Conservation (phyloP, 2,888 invertebrate genomes). For the Eilema caniola region DNA sequence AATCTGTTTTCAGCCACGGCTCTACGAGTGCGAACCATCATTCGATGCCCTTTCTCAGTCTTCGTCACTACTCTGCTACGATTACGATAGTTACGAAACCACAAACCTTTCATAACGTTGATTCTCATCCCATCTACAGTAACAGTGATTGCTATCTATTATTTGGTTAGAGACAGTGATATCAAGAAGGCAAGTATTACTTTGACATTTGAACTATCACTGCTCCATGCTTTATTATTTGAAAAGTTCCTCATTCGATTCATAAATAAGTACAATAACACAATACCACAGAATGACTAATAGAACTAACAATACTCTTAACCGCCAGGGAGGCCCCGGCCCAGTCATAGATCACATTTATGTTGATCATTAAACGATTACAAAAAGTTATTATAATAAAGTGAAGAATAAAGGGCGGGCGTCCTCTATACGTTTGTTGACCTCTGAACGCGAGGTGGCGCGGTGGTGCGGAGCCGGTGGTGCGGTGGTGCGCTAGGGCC, state of each 20-base stretch:
- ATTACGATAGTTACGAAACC: too few species aligned
- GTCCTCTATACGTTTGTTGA: constrained; percentile 48
- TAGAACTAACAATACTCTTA: too few species aligned
- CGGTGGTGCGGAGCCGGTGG: constrained; percentile 13
- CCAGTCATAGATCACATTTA: constrained; percentile 13
- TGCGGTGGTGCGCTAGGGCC: not conserved
- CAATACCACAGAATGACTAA: too few species aligned
- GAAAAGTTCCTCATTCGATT: not conserved
- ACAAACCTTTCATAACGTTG: too few species aligned
- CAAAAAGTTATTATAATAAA: constrained; percentile 30
- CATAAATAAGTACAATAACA: constrained; percentile 3
- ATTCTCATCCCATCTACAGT: too few species aligned
- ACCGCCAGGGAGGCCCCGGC: not conserved
- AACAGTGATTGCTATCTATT: not conserved
- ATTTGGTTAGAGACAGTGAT: not conserved
- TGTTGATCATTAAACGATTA: constrained; percentile 26
- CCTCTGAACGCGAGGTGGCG: constrained; percentile 48
- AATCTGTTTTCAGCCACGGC: too few species aligned
- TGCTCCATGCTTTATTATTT: not conserved
- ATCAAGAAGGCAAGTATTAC: not conserved
- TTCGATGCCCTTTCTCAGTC: too few species aligned
- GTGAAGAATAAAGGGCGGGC: constrained; percentile 34
- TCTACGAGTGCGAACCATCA: too few species aligned
- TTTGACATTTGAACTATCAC: not conserved
- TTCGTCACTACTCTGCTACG: too few species aligned